Evolutionary conservation across 2,113 vertebrate genomes (phyloP).

Genomic region (Limanda limanda): DNA sequence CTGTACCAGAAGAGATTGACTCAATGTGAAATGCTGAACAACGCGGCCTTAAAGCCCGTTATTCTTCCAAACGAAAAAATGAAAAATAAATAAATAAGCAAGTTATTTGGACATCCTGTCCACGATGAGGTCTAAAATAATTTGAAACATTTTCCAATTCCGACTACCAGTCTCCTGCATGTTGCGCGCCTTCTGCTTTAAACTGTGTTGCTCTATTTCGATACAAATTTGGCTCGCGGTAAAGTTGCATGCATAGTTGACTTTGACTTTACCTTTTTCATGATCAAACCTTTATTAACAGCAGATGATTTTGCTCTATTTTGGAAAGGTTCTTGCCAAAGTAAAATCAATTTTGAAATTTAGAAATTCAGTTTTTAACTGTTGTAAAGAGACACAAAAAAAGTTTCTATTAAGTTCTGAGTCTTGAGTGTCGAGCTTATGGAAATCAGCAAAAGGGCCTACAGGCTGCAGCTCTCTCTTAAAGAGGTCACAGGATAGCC

Average conservation of each 20-base stretch:
- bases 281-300: neutral
- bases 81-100: neutral
- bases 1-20: slow-evolving; percentile 27
- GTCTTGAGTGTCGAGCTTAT: slow-evolving; percentile 8
- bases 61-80: neutral
- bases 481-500: too few species aligned
- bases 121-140: neutral
- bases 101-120: neutral
- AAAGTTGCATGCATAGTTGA: neutral
- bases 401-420: slow-evolving; percentile 28
- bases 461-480: neutral
- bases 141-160: neutral
- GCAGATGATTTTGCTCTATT: too few species aligned
- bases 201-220: neutral
- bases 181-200: neutral
- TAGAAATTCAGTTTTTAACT: neutral
- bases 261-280: slow-evolving; percentile 44
- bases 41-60: neutral
- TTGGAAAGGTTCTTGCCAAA: too few species aligned
- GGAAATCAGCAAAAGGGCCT: slow-evolving; percentile 19
- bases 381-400: slow-evolving; percentile 8
- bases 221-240: too few species aligned
- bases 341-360: neutral
- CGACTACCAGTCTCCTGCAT: accelerated
- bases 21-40: slow-evolving; percentile 23